Conservation (phyloP, 2,113 vertebrate species). For the Hippocampus mohnikei region DNA sequence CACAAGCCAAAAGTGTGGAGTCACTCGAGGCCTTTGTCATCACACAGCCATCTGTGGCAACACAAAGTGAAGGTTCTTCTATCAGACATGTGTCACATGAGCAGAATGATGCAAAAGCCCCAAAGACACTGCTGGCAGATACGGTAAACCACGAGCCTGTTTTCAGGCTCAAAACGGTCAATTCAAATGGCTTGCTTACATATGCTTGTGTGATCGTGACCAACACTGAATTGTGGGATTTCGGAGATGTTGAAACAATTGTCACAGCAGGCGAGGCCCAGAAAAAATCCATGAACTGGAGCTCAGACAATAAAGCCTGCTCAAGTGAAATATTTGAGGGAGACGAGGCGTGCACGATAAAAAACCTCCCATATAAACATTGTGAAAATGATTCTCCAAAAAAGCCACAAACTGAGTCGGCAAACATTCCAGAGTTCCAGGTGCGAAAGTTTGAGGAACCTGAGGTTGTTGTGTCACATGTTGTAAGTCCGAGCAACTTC, state of each 20-base stretch:
- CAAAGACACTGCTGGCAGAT: constrained; percentile 17
- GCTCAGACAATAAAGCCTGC: constrained; percentile 6
- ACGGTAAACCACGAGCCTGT: constrained; percentile 34
- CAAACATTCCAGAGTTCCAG: constrained; percentile 61
- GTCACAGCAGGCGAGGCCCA: constrained; percentile 19
- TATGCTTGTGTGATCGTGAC: constrained; percentile 65
- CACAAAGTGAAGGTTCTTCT: constrained; percentile 21
- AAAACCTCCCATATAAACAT: not conserved
- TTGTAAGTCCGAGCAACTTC: constrained; percentile 62
- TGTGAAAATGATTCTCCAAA: not conserved
- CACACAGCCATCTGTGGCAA: constrained; percentile 1
- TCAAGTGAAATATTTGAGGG: not conserved
- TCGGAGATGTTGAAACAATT: constrained; percentile 49
- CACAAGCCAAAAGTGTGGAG: constrained; percentile 30
- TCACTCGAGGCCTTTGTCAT: constrained; percentile 21
- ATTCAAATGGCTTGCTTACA: constrained; percentile 31
- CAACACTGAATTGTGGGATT: constrained; percentile 71
- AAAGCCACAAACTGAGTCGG: not conserved
- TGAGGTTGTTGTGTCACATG: constrained; percentile 65
- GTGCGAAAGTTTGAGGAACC: constrained; percentile 64
- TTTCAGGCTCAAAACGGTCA: constrained; percentile 55
- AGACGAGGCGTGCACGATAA: constrained; percentile 5
- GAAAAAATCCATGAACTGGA: not conserved
- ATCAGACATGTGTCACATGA: constrained; percentile 10
- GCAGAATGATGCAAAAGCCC: not conserved